Conservation (phyloP, 2,888 invertebrate genomes). For the Gari tellinella region DNA sequence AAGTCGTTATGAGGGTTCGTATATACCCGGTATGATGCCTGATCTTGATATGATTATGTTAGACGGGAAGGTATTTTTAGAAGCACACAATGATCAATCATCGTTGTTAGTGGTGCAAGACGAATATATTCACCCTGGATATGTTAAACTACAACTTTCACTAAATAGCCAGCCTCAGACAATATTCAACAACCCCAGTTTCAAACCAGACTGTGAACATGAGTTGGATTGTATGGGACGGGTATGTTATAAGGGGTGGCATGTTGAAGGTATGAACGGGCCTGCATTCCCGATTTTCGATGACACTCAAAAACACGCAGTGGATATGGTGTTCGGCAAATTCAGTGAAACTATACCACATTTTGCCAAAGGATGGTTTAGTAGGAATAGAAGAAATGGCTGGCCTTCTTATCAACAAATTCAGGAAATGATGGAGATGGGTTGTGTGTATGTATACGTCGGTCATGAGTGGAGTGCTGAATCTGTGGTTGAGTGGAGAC, state of each 20-base stretch:
- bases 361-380: constrained; percentile 1
- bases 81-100: background rate
- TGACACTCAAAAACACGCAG: too few species aligned
- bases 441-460: background rate
- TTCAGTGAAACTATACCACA: background rate
- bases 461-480: constrained; percentile 8
- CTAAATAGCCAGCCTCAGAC: background rate
- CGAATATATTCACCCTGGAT: constrained; percentile 7
- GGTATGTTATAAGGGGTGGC: background rate
- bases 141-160: constrained; percentile 8
- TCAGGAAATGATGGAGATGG: background rate
- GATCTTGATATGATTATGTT: constrained; percentile 2
- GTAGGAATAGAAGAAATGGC: background rate
- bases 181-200: background rate
- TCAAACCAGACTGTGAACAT: background rate
- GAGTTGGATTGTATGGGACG: background rate
- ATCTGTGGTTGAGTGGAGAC: constrained; percentile 18
- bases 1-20: constrained; percentile 4
- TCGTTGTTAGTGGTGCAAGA: constrained; percentile 4
- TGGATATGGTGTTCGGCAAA: background rate
- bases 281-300: background rate
- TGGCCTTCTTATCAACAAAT: background rate
- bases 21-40: background rate
- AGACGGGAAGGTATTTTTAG: background rate
- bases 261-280: background rate